Percentiles rank a stretch among this genome's conserved stretches.
Conservation (phyloP, 2,797 vertebrate species). For the Glossophaga mutica region DNA sequence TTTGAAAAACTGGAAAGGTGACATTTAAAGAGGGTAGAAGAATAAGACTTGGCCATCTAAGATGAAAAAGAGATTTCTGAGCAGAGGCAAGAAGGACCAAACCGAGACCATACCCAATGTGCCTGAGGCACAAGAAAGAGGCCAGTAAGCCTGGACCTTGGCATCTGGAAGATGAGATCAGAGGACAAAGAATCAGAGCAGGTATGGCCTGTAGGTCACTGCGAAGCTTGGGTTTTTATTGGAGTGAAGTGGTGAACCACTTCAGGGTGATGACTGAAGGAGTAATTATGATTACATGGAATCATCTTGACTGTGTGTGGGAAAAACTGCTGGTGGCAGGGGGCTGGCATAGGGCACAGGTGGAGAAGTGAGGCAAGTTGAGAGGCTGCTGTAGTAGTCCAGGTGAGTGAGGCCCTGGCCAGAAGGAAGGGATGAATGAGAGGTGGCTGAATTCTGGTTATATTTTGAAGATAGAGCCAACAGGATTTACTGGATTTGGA, state of each 20-base stretch:
- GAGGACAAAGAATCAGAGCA: background rate
- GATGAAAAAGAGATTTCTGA: background rate
- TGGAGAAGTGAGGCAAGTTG: background rate
- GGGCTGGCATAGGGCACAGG: fast-evolving
- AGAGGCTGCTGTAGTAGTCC: background rate
- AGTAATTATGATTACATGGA: background rate
- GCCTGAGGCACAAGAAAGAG: background rate
- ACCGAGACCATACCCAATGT: background rate
- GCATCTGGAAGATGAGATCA: background rate
- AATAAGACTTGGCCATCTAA: background rate
- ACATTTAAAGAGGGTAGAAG: background rate
- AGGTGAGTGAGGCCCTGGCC: background rate
- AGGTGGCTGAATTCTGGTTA: background rate
- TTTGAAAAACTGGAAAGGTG: background rate
- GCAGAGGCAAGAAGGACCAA: background rate
- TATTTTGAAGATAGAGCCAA: background rate
- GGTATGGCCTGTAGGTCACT: background rate
- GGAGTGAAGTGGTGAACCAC: background rate
- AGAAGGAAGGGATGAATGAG: background rate
- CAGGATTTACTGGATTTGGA: background rate
- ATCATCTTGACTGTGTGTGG: background rate
- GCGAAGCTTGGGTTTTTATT: background rate
- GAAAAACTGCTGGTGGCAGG: background rate
- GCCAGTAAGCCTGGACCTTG: background rate
- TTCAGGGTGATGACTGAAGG: background rate